Evolutionary conservation across 2,888 invertebrate species (phyloP).

Genomic region (Choristoneura rosaceana): DNA sequence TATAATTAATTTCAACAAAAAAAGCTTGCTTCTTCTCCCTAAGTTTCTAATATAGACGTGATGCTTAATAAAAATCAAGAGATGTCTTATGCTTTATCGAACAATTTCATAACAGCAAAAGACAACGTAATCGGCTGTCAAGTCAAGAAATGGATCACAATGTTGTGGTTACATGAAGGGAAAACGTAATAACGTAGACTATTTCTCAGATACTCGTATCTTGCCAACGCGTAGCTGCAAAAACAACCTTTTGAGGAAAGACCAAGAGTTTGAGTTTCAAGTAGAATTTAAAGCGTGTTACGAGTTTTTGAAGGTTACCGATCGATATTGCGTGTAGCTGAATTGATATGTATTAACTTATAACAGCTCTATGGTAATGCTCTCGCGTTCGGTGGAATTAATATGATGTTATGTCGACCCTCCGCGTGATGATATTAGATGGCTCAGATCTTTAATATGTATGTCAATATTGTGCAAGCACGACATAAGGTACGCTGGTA

Average conservation of each 20-base stretch:
- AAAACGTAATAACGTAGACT: slow-evolving; percentile 20
- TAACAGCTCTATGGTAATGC: slow-evolving; percentile 38
- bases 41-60: neutral
- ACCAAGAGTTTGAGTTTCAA: slow-evolving; percentile 3
- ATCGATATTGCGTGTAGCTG: slow-evolving; percentile 36
- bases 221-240: neutral
- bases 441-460: slow-evolving; percentile 36
- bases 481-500: neutral
- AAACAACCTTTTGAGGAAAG: neutral
- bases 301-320: neutral
- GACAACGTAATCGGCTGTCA: slow-evolving; percentile 40
- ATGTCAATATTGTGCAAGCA: slow-evolving; percentile 26
- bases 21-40: neutral
- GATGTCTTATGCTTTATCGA: neutral
- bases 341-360: slow-evolving; percentile 41
- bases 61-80: neutral
- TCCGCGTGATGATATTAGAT: slow-evolving; percentile 26
- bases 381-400: slow-evolving; percentile 32
- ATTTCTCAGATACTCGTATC: slow-evolving; percentile 7
- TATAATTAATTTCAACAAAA: no score
- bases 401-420: slow-evolving; percentile 26
- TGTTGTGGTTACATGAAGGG: slow-evolving; percentile 32
- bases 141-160: slow-evolving; percentile 41
- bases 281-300: neutral
- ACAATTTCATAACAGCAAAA: slow-evolving; percentile 38